These are phyloP conservation scores for Nemurella pictetii DNA, from an alignment of 2,888 invertebrate genomes.

Conservation along the genomic window DNA sequence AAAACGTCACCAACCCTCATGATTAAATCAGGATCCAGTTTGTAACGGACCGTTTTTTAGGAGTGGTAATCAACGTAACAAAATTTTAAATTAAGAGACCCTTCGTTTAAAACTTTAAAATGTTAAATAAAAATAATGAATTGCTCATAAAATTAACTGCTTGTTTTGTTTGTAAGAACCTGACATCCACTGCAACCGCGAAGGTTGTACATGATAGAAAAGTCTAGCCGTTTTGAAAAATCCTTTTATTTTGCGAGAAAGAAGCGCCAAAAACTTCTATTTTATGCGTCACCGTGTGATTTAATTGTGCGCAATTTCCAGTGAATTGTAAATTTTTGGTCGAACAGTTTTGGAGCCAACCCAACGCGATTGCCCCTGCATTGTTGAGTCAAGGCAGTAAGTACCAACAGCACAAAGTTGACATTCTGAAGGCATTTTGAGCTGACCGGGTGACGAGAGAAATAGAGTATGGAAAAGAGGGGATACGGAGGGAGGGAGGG, in stretches of 20 bases:
- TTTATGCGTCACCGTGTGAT: not conserved
- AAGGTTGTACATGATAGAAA: not conserved
- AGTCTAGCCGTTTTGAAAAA: not conserved
- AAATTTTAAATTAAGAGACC: too few relatives aligned
- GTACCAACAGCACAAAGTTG: slow-evolving; percentile 1
- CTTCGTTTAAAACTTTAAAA: too few relatives aligned
- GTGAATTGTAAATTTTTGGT: not conserved
- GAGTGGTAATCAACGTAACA: too few relatives aligned
- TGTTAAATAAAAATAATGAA: too few relatives aligned
- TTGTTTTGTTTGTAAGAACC: too few relatives aligned
- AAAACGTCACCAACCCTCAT: not conserved
- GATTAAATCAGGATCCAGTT: not conserved
- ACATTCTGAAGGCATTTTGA: slow-evolving; percentile 3
- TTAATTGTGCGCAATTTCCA: slow-evolving; percentile 11
- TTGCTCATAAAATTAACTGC: too few relatives aligned
- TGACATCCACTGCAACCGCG: not conserved
- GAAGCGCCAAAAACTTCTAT: not conserved
- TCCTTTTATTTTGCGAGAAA: not conserved
- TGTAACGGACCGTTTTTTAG: too few relatives aligned
- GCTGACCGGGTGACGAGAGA: not conserved
- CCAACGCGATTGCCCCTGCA: not conserved
- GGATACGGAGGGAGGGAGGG: not conserved
- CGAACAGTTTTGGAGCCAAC: not conserved
- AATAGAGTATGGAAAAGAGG: not conserved
- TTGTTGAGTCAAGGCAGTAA: not conserved